phyloP scores from a whole-genome alignment of 37 sponge, comb jelly and placozoan genomes.

The Aphrocallistes beatrix region DNA sequence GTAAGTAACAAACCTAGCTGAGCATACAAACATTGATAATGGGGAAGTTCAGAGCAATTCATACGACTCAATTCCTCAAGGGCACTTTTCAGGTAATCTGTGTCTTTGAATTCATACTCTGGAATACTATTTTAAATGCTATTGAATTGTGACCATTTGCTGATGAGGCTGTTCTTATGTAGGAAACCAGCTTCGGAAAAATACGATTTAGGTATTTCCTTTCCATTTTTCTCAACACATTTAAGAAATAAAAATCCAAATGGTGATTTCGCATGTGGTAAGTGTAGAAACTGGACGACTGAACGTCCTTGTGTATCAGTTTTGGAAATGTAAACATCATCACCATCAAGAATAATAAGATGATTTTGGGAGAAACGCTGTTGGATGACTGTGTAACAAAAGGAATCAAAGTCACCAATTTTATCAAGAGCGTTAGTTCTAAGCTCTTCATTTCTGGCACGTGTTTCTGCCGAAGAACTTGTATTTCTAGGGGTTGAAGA shows the following conservation, averaged over 20 bases:
- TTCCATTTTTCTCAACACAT: neutral
- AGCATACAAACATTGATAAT: neutral
- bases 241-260: neutral
- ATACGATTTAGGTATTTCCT: neutral
- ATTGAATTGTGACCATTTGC: neutral
- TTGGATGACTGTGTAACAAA: neutral
- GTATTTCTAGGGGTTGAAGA: constrained; percentile 13
- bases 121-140: too few relatives aligned
- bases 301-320: neutral
- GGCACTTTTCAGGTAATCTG: constrained; percentile 12
- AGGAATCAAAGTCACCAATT: neutral
- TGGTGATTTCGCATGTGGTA: neutral
- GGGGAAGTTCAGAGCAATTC: too few relatives aligned
- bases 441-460: constrained; percentile 1
- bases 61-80: constrained; percentile 18
- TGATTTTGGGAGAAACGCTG: neutral
- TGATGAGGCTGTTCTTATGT: neutral
- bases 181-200: neutral
- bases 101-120: constrained; percentile 13
- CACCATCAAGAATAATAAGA: neutral
- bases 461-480: neutral
- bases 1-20: constrained; percentile 6
- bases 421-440: constrained; percentile 17
- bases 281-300: neutral
- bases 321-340: neutral